Percentiles rank a stretch among this genome's conserved stretches.
Evolutionary conservation across 2,797 vertebrate genomes (phyloP).

Genomic region (Myiotriccus ornatus): DNA sequence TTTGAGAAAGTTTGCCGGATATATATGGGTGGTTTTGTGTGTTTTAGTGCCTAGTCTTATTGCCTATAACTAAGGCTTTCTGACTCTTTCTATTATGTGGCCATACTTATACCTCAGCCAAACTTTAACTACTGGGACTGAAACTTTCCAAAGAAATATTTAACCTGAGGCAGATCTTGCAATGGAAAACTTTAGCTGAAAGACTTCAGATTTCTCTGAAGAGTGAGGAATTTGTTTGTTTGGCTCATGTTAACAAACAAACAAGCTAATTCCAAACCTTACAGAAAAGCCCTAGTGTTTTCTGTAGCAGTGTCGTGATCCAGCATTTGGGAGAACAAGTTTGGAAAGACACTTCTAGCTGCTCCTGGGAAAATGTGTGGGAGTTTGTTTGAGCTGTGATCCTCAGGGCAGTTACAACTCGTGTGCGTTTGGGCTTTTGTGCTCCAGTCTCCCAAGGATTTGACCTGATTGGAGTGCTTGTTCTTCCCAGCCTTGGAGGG

Average conservation of each 20-base stretch:
- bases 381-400: background rate
- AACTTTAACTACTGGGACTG: background rate
- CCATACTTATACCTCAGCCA: background rate
- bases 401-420: background rate
- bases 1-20: background rate
- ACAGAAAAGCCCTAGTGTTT: background rate
- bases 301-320: background rate
- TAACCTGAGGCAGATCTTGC: background rate
- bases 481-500: background rate
- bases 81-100: slow-evolving; percentile 15
- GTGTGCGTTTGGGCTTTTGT: background rate
- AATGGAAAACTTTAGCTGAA: slow-evolving; percentile 17
- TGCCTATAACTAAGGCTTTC: background rate
- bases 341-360: background rate
- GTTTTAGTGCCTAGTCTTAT: background rate
- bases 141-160: slow-evolving; percentile 19
- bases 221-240: slow-evolving; percentile 9
- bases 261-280: background rate
- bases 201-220: background rate
- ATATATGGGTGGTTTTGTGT: background rate
- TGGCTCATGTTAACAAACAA: background rate
- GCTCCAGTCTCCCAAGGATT: background rate
- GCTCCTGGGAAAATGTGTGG: background rate
- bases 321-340: background rate
- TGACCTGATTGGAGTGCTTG: background rate